phyloP scores from a whole-genome alignment of 2,888 invertebrate genomes.

The Gastrophysa polygoni region DNA sequence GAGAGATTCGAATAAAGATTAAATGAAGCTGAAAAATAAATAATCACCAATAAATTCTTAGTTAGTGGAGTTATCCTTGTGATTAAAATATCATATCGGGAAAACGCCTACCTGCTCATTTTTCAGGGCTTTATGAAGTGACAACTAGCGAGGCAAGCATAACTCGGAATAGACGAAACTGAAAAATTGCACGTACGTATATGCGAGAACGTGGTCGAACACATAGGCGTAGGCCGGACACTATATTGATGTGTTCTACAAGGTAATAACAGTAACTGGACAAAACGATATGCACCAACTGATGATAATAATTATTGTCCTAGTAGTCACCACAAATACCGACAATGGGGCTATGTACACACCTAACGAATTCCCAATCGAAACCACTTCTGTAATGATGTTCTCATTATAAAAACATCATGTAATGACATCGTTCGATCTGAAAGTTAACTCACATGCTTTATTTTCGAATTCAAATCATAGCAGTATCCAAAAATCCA shows the following conservation, averaged over 20 bases:
- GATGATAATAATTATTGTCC: neutral
- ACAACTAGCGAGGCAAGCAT: conserved; percentile 11
- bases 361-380: no score
- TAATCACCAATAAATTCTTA: conserved; percentile 12
- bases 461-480: no score
- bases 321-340: no score
- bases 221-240: neutral
- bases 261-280: neutral
- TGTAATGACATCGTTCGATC: no score
- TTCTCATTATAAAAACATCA: no score
- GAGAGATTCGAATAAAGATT: conserved; percentile 17
- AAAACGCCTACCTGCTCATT: conserved; percentile 19
- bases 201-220: neutral
- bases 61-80: neutral
- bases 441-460: no score
- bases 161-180: neutral
- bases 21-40: conserved; percentile 16
- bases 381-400: no score
- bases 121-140: conserved; percentile 16
- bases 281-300: neutral
- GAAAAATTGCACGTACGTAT: neutral
- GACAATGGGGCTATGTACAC: no score
- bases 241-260: neutral
- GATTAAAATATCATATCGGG: conserved; percentile 23
- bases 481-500: no score